phyloP scores from a whole-genome alignment of 1,140 invertebrate genomes.

The Sinonovacula constricta region DNA sequence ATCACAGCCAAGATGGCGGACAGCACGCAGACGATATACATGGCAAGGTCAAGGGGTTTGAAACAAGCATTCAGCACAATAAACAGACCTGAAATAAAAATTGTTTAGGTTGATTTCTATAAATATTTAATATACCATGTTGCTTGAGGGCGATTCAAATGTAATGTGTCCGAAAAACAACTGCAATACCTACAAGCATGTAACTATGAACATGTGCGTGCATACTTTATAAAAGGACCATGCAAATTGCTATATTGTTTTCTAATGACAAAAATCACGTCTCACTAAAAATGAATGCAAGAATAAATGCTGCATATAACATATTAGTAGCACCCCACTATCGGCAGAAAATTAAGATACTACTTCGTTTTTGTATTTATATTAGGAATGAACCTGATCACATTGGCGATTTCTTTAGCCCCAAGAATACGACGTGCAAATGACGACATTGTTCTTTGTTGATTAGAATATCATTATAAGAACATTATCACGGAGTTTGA shows the following conservation, averaged over 20 bases:
- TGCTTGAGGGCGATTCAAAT: background rate
- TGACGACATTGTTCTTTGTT: background rate
- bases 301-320: too few relatives aligned
- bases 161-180: background rate
- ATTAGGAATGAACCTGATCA: too few relatives aligned
- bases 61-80: conserved; percentile 24
- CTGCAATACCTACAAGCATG: background rate
- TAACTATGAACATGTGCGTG: background rate
- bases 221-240: background rate
- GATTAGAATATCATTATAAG: background rate
- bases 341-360: too few relatives aligned
- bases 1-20: conserved; percentile 18
- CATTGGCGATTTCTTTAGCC: background rate
- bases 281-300: too few relatives aligned
- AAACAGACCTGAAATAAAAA: conserved; percentile 15
- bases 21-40: conserved; percentile 30
- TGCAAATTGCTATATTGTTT: too few relatives aligned
- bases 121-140: too few relatives aligned
- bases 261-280: too few relatives aligned
- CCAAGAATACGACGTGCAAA: background rate
- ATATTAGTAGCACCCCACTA: too few relatives aligned
- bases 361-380: too few relatives aligned
- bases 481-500: background rate
- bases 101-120: background rate
- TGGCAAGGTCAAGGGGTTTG: conserved; percentile 11